A percentile compares a stretch with the other conserved stretches of the same genome.
phyloP scores from a whole-genome alignment of 2,113 vertebrate genomes.

The Vimba vimba region DNA sequence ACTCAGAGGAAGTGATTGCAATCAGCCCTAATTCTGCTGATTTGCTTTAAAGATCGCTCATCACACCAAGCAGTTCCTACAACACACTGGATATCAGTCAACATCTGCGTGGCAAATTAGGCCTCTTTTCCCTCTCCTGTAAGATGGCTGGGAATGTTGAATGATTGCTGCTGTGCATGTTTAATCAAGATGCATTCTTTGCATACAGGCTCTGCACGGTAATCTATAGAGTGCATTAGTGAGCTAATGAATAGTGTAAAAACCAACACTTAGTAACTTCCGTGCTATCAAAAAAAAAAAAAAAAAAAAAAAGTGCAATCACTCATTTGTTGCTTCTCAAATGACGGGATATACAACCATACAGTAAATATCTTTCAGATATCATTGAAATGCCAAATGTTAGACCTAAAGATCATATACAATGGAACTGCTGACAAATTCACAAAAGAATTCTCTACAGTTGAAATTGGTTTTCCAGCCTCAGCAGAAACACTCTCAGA shows the following conservation, averaged over 20 bases:
- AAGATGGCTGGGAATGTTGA: slow-evolving; percentile 46
- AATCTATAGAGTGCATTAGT: slow-evolving; percentile 55
- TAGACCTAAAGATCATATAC: background rate
- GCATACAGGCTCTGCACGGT: background rate
- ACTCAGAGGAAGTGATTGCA: slow-evolving; percentile 62
- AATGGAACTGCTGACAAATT: background rate
- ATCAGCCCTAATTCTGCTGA: slow-evolving; percentile 64
- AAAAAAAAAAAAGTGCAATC: background rate
- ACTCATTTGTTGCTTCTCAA: slow-evolving; percentile 1
- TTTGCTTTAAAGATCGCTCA: slow-evolving; percentile 58
- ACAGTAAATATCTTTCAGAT: background rate
- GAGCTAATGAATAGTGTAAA: slow-evolving; percentile 52
- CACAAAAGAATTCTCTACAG: background rate
- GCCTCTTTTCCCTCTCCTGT: slow-evolving; percentile 43
- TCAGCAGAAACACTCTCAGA: slow-evolving; percentile 49
- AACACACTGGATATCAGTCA: slow-evolving; percentile 52
- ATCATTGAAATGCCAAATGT: background rate
- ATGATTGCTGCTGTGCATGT: slow-evolving; percentile 41
- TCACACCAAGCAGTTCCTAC: slow-evolving; percentile 48
- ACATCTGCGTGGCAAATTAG: slow-evolving; percentile 59
- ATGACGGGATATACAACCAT: background rate
- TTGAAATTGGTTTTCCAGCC: background rate
- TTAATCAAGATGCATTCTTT: slow-evolving; percentile 57
- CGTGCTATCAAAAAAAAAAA: background rate
- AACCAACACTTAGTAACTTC: slow-evolving; percentile 28